phyloP scores from a whole-genome alignment of 1,140 invertebrate species.

The Littorina saxatilis region DNA sequence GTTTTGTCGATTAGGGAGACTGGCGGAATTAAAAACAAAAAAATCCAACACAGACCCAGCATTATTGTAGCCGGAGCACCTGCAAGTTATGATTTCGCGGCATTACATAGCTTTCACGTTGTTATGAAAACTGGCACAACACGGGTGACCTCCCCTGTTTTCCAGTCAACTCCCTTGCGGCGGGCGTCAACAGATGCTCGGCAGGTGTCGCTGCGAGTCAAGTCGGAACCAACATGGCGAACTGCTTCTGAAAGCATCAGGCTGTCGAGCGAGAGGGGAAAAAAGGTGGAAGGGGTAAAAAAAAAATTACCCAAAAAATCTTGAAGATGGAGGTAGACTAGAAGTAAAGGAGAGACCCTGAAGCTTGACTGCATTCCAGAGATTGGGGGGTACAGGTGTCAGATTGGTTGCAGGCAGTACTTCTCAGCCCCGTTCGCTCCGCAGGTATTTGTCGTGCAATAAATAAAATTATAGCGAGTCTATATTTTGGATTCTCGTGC shows the following conservation, averaged over 20 bases:
- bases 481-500: too few species aligned
- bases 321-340: too few species aligned
- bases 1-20: too few species aligned
- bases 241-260: too few species aligned
- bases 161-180: background rate
- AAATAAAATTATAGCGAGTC: background rate
- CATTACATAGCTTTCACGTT: background rate
- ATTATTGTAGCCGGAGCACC: background rate
- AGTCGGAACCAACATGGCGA: too few species aligned
- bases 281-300: too few species aligned
- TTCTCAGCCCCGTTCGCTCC: background rate
- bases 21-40: too few species aligned
- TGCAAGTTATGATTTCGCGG: constrained; percentile 18
- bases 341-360: too few species aligned
- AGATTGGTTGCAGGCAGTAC: too few species aligned
- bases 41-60: too few species aligned
- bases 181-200: constrained; percentile 6
- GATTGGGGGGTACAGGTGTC: background rate
- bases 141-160: constrained; percentile 6
- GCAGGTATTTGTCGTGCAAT: background rate
- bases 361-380: background rate
- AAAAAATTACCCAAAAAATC: too few species aligned
- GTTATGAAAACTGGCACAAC: constrained; percentile 14
- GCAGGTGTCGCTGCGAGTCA: constrained; percentile 15
- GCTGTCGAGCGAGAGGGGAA: too few species aligned